Evolutionary conservation across 2,888 invertebrate genomes (phyloP).

Genomic region (Acleris emargana): DNA sequence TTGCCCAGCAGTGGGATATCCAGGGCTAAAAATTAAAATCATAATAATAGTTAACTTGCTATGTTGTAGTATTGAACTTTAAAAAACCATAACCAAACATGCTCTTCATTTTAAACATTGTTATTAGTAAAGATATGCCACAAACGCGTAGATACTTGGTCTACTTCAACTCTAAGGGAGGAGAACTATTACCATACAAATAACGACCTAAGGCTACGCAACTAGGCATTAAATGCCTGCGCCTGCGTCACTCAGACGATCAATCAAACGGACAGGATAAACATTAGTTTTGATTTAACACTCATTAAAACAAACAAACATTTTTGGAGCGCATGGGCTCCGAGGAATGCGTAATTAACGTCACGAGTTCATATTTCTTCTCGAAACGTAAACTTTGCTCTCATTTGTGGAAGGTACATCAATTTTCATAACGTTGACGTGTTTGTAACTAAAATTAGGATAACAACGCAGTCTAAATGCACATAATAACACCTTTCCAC

Average conservation of each 20-base stretch:
- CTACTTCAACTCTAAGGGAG: background rate
- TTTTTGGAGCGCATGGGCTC: slow-evolving; percentile 54
- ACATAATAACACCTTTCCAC: too few species aligned
- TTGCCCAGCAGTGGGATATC: too few species aligned
- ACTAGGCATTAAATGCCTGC: slow-evolving; percentile 41
- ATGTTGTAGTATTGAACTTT: too few species aligned
- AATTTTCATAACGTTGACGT: slow-evolving; percentile 23
- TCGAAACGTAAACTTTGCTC: slow-evolving; percentile 26
- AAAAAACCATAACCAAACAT: too few species aligned
- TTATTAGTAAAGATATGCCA: background rate
- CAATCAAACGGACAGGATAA: slow-evolving; percentile 69
- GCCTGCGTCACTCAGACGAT: slow-evolving; percentile 57
- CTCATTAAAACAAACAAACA: slow-evolving; percentile 70
- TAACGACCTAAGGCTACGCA: slow-evolving; percentile 54
- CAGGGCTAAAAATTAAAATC: too few species aligned
- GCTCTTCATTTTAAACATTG: background rate
- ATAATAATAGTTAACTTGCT: too few species aligned
- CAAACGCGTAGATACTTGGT: background rate
- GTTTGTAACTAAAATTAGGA: slow-evolving; percentile 13
- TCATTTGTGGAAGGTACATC: slow-evolving; percentile 16
- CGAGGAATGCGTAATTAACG: slow-evolving; percentile 62
- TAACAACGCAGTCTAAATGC: slow-evolving; percentile 3
- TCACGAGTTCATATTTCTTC: slow-evolving; percentile 64
- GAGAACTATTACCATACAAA: slow-evolving; percentile 28
- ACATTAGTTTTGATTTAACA: slow-evolving; percentile 70